Evolutionary conservation across 2,888 invertebrate species (phyloP), one percentile per base, ranked within the genome.

Genomic region (Andrena trimmerana): DNA sequence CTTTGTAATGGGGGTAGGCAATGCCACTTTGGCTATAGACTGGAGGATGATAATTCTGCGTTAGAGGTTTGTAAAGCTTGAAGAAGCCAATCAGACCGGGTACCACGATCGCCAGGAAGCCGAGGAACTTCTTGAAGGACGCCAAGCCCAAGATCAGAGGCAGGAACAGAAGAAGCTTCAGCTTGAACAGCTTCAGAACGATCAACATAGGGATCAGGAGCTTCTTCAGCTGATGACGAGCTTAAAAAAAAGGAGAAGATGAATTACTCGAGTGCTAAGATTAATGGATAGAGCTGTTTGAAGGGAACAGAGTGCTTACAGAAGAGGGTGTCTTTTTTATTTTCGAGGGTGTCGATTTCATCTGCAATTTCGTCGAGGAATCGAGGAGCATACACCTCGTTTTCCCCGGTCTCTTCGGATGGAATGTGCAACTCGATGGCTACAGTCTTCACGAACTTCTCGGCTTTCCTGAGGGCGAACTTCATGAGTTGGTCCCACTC

Each of bases 1-100:
- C 95, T 86, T 95, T 95, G 90, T 95, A 95, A n/a, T 95, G 96
- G 0, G 96, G 96, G 10, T 96, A 95, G 2, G 97, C 97, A 5
- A 97, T 95, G n/a, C 97, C 97, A 67, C 97, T 96, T 0, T 97
- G 96, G 0, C 96, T 96, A 91, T 97, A 97, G 89, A 97, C 96
- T 0, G 97, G 97, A 0, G 93, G 93, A 65, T 94, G 91, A 80
- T 92, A 92, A 72, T 82, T 89, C 2, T 95, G 95, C 13, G 96
- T 92, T 88, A 96, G 95, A 0, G 97, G 97, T 89, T 97, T 97
- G 95, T 97, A 98, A 89, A 98, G 95, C 92, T 97, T 97, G 94
- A 97, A 97, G 95, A 97, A 98, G 42, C 97, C 98, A 90, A 98
- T 97, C 0, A 97, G 94, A 85, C 97, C 97, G 73, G 98, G 98